phyloP scores from a whole-genome alignment of 92 coral and sea anemone genomes.

The Parazoanthus darwini region DNA sequence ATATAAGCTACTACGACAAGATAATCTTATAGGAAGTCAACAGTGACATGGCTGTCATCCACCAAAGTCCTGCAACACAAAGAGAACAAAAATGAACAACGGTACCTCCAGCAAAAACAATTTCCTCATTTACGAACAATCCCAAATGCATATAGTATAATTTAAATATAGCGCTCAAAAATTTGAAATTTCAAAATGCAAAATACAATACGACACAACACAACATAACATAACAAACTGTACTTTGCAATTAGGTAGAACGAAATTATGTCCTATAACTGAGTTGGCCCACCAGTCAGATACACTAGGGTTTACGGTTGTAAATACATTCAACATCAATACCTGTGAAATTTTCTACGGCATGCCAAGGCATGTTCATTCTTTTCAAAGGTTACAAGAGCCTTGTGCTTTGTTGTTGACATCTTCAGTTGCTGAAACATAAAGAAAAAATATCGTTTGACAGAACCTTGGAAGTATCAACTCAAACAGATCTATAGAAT shows the following conservation, averaged over 20 bases:
- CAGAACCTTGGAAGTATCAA: too few species aligned
- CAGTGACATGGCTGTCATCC: slow-evolving; percentile 97
- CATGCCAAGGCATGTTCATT: slow-evolving; percentile 98
- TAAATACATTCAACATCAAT: background rate
- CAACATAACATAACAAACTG: too few species aligned
- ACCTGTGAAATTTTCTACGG: slow-evolving; percentile 99
- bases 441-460: background rate
- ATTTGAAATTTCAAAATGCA: too few species aligned
- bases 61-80: slow-evolving; percentile 86
- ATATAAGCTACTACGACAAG: background rate
- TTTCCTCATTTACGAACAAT: too few species aligned
- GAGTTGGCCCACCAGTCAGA: too few species aligned
- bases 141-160: too few species aligned
- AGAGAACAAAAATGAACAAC: slow-evolving; percentile 31
- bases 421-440: slow-evolving; percentile 91
- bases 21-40: slow-evolving; percentile 81
- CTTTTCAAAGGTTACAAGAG: slow-evolving; percentile 97
- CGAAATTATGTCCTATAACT: background rate
- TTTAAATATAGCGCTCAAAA: too few species aligned
- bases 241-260: too few species aligned
- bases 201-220: too few species aligned
- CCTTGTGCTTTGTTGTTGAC: slow-evolving; percentile 99
- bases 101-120: background rate
- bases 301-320: too few species aligned
- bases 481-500: too few species aligned